These are phyloP conservation scores for Drosophila seclusa DNA, from an alignment of 2,888 invertebrate genomes.

Conservation along the genomic window DNA sequence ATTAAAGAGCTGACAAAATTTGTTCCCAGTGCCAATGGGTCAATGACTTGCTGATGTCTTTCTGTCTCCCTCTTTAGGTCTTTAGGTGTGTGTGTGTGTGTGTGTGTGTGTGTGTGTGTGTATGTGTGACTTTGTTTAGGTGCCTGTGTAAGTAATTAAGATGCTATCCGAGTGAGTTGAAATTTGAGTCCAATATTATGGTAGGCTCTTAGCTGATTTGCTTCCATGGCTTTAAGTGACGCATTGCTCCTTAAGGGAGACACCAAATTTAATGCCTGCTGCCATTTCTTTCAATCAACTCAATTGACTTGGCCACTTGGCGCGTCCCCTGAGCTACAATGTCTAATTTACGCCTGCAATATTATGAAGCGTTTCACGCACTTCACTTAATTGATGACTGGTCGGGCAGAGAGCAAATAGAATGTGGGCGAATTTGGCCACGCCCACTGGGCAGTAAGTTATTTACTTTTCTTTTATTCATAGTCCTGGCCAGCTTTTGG, in stretches of 20 bases:
- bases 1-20: constrained; percentile 54
- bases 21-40: constrained; percentile 31
- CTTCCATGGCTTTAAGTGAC: constrained; percentile 41
- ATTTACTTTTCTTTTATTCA: constrained; percentile 44
- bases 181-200: constrained; percentile 51
- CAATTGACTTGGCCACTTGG: constrained; percentile 53
- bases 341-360: constrained; percentile 70
- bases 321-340: constrained; percentile 26
- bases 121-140: background rate
- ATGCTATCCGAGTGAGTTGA: constrained; percentile 62
- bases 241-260: constrained; percentile 24
- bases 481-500: background rate
- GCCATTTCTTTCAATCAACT: constrained; percentile 69
- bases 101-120: constrained; percentile 2
- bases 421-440: constrained; percentile 36
- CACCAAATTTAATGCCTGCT: constrained; percentile 23
- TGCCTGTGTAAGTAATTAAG: constrained; percentile 64
- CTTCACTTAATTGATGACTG: constrained; percentile 71
- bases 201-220: constrained; percentile 30
- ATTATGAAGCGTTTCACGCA: constrained; percentile 60
- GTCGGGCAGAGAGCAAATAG: constrained; percentile 30
- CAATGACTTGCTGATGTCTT: constrained; percentile 51
- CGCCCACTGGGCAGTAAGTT: constrained; percentile 45
- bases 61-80: background rate
- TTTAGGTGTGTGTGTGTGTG: constrained; percentile 1